These are phyloP conservation scores for Physella acuta DNA, from an alignment of 1,140 invertebrate genomes.

Conservation along the genomic window DNA sequence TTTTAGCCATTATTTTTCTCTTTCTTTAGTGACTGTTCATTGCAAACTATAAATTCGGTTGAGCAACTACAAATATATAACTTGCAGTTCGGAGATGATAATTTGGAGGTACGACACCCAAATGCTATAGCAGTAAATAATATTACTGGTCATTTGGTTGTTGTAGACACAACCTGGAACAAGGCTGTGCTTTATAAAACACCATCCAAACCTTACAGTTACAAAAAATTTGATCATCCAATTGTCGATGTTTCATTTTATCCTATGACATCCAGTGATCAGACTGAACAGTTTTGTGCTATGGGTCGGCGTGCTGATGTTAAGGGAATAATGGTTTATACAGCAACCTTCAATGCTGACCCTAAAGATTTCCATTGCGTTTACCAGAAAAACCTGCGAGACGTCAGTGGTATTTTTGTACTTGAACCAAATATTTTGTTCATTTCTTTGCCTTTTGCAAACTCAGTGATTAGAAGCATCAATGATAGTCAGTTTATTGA, in stretches of 20 bases:
- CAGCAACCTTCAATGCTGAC: constrained; percentile 1
- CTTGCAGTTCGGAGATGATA: constrained; percentile 2
- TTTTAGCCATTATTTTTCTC: constrained; percentile 4
- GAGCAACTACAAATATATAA: constrained; percentile 7
- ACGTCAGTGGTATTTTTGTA: constrained; percentile 10
- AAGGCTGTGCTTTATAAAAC: constrained; percentile 20
- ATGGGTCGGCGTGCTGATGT: constrained; percentile 7
- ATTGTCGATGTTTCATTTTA: constrained; percentile 16
- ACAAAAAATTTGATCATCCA: constrained; percentile 13
- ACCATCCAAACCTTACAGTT: not conserved
- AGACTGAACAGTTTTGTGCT: not conserved
- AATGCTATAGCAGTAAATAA: constrained; percentile 15
- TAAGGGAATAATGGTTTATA: constrained; percentile 13
- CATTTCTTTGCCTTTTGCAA: constrained; percentile 7
- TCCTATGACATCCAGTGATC: not conserved
- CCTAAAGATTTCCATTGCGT: not conserved
- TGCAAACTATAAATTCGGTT: not conserved
- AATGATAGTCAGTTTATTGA: constrained; percentile 12
- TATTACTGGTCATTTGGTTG: constrained; percentile 11
- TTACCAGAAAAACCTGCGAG: constrained; percentile 9
- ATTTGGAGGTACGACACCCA: constrained; percentile 5
- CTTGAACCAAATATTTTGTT: not conserved
- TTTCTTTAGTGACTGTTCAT: not conserved
- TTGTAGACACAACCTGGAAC: constrained; percentile 15
- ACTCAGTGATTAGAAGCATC: constrained; percentile 1